Conservation (phyloP, 2,888 invertebrate species). For the Thera obeliscata region DNA sequence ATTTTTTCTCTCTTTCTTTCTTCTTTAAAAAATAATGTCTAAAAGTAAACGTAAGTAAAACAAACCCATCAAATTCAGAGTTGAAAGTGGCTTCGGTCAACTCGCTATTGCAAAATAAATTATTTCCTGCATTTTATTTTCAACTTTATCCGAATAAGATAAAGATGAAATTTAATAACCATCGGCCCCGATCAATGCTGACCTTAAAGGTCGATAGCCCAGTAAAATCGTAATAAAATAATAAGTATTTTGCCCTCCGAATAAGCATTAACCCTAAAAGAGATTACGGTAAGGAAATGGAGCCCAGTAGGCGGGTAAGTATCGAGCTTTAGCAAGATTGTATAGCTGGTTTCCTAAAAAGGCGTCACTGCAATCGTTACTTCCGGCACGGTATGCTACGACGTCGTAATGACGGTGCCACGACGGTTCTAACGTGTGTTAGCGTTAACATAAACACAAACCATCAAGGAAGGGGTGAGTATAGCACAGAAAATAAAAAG, state of each 20-base stretch:
- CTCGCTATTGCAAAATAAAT: not conserved
- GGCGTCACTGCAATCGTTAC: not conserved
- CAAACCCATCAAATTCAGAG: not conserved
- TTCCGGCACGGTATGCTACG: not conserved
- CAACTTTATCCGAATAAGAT: not conserved
- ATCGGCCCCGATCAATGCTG: not conserved
- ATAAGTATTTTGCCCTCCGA: conserved; percentile 44
- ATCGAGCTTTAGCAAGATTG: conserved; percentile 47
- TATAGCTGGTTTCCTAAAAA: conserved; percentile 9
- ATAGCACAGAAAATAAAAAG: too few relatives aligned
- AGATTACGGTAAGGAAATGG: conserved; percentile 56
- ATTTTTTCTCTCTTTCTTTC: not conserved
- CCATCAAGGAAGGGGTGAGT: too few relatives aligned
- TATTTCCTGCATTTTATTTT: not conserved
- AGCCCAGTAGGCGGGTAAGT: conserved; percentile 44
- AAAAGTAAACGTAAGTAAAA: conserved; percentile 23
- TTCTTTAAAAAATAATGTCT: conserved; percentile 27
- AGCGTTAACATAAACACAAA: not conserved
- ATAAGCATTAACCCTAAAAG: conserved; percentile 54
- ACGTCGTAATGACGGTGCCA: not conserved
- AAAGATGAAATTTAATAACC: not conserved
- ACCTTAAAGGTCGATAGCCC: conserved; percentile 34
- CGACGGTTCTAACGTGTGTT: not conserved
- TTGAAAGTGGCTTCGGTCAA: not conserved
- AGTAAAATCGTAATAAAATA: conserved; percentile 48